These are phyloP conservation scores for Zaprionus lachaisei DNA, from an alignment of 1,140 invertebrate genomes.

Conservation along the genomic window DNA sequence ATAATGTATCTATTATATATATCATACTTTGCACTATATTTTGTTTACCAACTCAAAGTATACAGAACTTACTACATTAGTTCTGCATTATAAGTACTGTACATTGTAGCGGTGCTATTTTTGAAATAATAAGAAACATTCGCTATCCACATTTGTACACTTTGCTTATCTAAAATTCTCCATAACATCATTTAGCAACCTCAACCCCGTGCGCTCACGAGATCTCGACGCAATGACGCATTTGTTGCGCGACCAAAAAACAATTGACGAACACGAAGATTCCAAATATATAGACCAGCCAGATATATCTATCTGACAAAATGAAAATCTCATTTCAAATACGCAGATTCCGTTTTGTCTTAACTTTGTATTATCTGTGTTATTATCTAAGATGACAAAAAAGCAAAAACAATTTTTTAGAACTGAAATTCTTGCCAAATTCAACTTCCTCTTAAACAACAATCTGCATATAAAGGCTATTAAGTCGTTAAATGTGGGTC, in stretches of 20 bases:
- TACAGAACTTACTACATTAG: not conserved
- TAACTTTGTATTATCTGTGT: slow-evolving; percentile 1
- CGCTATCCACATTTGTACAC: slow-evolving; percentile 1
- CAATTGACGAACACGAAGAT: slow-evolving; percentile 38
- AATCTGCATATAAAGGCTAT: slow-evolving; percentile 4
- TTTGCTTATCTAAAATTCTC: slow-evolving; percentile 18
- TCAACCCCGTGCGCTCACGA: slow-evolving; percentile 27
- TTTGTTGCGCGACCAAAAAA: slow-evolving; percentile 30
- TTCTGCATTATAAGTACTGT: slow-evolving; percentile 3
- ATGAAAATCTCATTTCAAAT: not conserved
- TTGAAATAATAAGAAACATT: slow-evolving; percentile 18
- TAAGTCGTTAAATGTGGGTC: slow-evolving; percentile 57
- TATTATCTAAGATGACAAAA: slow-evolving; percentile 21
- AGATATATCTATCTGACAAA: not conserved
- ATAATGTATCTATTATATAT: too few species aligned
- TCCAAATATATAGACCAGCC: not conserved
- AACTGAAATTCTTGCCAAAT: slow-evolving; percentile 8
- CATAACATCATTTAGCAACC: slow-evolving; percentile 19
- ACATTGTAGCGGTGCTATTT: slow-evolving; percentile 27
- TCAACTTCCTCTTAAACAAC: not conserved
- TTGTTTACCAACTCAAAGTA: not conserved
- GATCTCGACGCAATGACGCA: slow-evolving; percentile 35
- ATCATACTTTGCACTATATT: not conserved
- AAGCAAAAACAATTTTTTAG: not conserved
- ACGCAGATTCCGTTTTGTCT: slow-evolving; percentile 20